These are phyloP conservation scores for Pyrocephalus nanus DNA, from an alignment of 2,797 vertebrate species.

Conservation along the genomic window DNA sequence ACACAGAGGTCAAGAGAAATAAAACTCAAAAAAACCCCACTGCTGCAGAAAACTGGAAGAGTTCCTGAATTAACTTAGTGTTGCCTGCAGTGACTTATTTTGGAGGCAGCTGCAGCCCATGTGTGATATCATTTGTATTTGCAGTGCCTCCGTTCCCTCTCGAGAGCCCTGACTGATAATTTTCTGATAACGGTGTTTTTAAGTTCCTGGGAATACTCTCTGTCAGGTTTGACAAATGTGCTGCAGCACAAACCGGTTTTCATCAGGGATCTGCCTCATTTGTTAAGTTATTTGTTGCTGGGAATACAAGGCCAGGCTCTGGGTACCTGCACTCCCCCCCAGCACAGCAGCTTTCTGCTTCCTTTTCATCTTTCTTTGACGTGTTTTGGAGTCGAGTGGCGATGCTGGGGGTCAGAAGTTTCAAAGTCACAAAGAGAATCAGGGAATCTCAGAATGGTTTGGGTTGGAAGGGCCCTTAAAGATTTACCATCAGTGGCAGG, in stretches of 20 bases:
- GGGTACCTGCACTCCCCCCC: neutral
- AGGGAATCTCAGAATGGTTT: too few relatives aligned
- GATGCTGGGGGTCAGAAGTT: too few relatives aligned
- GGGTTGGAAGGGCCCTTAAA: too few relatives aligned
- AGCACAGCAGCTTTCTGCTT: too few relatives aligned
- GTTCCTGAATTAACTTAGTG: neutral
- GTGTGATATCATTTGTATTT: neutral
- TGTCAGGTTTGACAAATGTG: neutral
- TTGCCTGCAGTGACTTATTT: neutral
- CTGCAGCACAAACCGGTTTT: neutral
- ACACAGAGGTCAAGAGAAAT: neutral
- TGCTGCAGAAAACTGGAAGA: neutral
- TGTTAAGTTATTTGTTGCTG: neutral
- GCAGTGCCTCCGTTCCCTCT: neutral
- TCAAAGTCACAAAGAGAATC: too few relatives aligned
- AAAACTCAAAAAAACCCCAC: neutral
- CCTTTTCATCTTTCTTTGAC: too few relatives aligned
- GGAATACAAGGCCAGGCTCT: neutral
- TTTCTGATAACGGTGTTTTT: accelerated
- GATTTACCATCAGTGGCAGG: neutral
- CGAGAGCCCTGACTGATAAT: accelerated
- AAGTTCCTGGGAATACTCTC: neutral
- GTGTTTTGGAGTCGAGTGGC: too few relatives aligned
- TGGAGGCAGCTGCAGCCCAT: neutral
- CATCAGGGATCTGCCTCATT: neutral